Percentiles rank a stretch among this genome's conserved stretches.
phyloP scores from a whole-genome alignment of 2,113 vertebrate genomes.

The Ctenomys sociabilis region DNA sequence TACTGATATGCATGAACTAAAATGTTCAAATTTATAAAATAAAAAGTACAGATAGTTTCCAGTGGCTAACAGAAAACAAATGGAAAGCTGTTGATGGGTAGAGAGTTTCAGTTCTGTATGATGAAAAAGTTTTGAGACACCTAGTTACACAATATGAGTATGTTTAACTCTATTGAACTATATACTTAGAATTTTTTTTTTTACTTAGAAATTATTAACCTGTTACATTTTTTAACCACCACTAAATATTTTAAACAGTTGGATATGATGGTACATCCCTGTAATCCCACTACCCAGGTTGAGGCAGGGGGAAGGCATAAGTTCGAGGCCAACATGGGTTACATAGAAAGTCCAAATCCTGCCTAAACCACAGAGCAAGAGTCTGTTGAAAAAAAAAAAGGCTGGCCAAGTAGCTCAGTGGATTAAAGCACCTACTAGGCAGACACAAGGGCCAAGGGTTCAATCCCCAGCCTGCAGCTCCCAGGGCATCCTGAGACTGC shows the following conservation, averaged over 20 bases:
- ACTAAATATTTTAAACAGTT: background rate
- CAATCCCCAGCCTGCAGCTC: no score
- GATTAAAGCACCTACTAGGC: no score
- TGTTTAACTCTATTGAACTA: background rate
- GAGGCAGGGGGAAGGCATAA: background rate
- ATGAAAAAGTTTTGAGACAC: background rate
- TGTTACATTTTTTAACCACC: background rate
- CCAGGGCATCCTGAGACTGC: no score
- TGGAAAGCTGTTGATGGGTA: background rate
- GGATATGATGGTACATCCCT: background rate
- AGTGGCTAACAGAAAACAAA: background rate
- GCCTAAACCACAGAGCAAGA: background rate
- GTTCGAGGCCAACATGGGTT: background rate
- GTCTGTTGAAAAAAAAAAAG: background rate
- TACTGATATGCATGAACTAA: background rate
- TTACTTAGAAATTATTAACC: background rate
- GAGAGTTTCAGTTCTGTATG: slow-evolving; percentile 3
- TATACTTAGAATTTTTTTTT: background rate
- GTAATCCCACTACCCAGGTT: background rate
- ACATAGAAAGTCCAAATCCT: background rate
- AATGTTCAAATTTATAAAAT: background rate
- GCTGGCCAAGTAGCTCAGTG: no score
- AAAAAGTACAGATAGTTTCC: background rate
- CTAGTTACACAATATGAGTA: background rate
- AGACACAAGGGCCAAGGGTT: no score